These are phyloP conservation scores for Troides aeacus DNA, from an alignment of 2,888 invertebrate genomes.

Conservation along the genomic window DNA sequence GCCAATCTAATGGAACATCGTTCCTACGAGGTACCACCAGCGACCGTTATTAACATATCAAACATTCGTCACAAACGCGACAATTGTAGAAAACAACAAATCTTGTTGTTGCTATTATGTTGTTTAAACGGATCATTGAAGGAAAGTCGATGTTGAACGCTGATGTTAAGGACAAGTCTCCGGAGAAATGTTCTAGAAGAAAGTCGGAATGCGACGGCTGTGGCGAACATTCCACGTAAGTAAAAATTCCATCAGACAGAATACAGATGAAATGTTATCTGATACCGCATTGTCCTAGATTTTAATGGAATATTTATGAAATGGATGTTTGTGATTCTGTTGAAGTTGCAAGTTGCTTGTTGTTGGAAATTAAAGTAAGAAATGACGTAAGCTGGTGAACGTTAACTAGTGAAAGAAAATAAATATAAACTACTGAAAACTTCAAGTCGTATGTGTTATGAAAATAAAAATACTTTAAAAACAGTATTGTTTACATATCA, in stretches of 20 bases:
- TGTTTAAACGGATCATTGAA: constrained; percentile 80
- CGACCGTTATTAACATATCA: constrained; percentile 63
- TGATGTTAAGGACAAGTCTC: constrained; percentile 54
- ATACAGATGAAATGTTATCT: not conserved
- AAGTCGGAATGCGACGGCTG: constrained; percentile 73
- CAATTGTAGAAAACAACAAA: constrained; percentile 74
- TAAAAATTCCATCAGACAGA: constrained; percentile 32
- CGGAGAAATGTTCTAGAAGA: constrained; percentile 74
- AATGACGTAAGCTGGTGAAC: not conserved
- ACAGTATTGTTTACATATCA: too few relatives aligned
- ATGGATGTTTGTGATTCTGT: too few relatives aligned
- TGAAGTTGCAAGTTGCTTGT: too few relatives aligned
- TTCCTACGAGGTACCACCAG: constrained; percentile 62
- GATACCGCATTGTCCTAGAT: not conserved
- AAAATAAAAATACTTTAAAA: too few relatives aligned
- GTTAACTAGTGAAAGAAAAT: not conserved
- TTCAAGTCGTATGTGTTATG: too few relatives aligned
- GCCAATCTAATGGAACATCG: constrained; percentile 79
- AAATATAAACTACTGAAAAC: too few relatives aligned
- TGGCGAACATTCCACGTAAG: constrained; percentile 74
- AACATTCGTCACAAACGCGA: constrained; percentile 73
- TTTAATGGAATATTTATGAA: too few relatives aligned
- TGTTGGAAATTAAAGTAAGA: not conserved
- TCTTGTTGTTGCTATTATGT: constrained; percentile 75
- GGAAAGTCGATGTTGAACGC: constrained; percentile 78